Conservation (phyloP, 2,113 vertebrate genomes). For the Epinephelus cyanopodus region DNA sequence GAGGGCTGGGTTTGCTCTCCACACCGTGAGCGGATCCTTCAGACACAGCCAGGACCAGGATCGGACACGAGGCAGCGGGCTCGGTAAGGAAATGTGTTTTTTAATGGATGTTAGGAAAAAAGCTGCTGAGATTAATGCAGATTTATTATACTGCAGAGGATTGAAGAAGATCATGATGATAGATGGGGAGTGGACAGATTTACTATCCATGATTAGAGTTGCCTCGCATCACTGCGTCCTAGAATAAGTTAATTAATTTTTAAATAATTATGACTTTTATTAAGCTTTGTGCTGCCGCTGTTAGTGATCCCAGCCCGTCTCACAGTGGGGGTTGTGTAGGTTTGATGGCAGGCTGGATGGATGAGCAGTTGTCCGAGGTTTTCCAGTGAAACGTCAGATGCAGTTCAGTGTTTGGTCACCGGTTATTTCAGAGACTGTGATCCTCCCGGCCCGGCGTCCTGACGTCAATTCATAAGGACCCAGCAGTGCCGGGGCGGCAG, state of each 20-base stretch:
- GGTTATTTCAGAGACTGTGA: conserved; percentile 78
- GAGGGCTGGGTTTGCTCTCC: conserved; percentile 42
- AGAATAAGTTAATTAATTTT: not conserved
- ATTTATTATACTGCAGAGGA: not conserved
- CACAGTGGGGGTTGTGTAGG: not conserved
- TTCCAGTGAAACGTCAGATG: conserved; percentile 69
- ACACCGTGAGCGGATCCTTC: conserved; percentile 13
- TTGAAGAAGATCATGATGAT: not conserved
- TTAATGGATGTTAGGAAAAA: not conserved
- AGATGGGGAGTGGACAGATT: not conserved
- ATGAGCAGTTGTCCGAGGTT: conserved; percentile 48
- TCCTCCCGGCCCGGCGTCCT: conserved; percentile 66
- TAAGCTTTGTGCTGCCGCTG: too few species aligned
- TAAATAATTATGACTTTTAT: not conserved
- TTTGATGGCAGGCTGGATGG: conserved; percentile 1
- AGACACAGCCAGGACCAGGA: conserved; percentile 22
- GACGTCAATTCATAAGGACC: conserved; percentile 78
- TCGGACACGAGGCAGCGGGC: conserved; percentile 10
- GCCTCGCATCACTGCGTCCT: not conserved
- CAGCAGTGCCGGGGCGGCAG: conserved; percentile 53
- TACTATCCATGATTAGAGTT: not conserved
- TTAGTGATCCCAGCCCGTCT: not conserved
- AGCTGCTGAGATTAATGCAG: not conserved
- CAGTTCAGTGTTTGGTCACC: conserved; percentile 66
- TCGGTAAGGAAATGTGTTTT: conserved; percentile 47